Conservation (phyloP, 2,888 invertebrate species). For the Theristus sp. region DNA sequence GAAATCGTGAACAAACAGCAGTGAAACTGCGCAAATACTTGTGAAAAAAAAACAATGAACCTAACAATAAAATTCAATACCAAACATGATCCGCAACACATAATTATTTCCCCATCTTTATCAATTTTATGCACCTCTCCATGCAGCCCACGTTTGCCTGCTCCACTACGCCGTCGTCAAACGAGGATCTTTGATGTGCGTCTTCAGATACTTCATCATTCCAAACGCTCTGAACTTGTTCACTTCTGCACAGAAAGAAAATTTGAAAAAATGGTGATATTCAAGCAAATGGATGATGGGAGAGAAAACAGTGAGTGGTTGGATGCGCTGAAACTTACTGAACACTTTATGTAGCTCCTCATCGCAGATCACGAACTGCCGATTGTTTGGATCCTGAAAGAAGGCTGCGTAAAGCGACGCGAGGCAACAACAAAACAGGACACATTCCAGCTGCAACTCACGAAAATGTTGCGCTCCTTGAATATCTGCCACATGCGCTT, state of each 20-base stretch:
- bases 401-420: not conserved
- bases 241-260: not conserved
- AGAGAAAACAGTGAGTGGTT: no score
- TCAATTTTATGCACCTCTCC: no score
- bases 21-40: no score
- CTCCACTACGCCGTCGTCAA: no score
- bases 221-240: slow-evolving; percentile 76
- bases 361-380: slow-evolving; percentile 82
- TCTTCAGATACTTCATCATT: slow-evolving; percentile 88
- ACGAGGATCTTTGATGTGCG: slow-evolving; percentile 51
- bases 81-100: no score
- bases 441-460: slow-evolving; percentile 10
- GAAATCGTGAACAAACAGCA: no score
- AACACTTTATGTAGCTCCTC: slow-evolving; percentile 70
- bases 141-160: no score
- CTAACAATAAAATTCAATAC: no score
- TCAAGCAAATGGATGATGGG: no score
- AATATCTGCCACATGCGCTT: slow-evolving; percentile 31
- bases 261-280: not conserved
- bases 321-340: slow-evolving; percentile 42
- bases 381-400: slow-evolving; percentile 66
- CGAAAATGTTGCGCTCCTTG: slow-evolving; percentile 29
- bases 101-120: no score
- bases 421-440: not conserved
- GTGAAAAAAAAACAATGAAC: no score